Percentiles rank a stretch among this genome's conserved stretches.
Evolutionary conservation across 53 echinoderm and acorn worm genomes (phyloP).

Genomic region (Arbacia lixula): DNA sequence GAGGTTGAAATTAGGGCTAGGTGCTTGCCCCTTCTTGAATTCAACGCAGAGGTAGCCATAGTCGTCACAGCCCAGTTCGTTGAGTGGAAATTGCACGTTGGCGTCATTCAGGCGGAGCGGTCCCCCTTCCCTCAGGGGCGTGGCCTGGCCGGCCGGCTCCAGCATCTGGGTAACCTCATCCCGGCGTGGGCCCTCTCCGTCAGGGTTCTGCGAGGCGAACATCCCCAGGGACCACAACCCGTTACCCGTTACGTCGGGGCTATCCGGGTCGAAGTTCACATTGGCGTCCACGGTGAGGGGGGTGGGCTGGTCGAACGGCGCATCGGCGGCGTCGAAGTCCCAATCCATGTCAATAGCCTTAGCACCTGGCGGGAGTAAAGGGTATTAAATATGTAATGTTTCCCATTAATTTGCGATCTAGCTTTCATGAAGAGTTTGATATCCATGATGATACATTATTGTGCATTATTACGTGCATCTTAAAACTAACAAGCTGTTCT

Average conservation of each 20-base stretch:
- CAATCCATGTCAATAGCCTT: conserved; percentile 27
- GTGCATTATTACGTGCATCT: too few relatives aligned
- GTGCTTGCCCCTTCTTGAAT: conserved; percentile 76
- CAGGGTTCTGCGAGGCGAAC: conserved; percentile 66
- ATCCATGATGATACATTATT: too few relatives aligned
- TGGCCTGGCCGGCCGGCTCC: conserved; percentile 50
- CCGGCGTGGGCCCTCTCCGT: conserved; percentile 68
- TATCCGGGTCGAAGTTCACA: conserved; percentile 60
- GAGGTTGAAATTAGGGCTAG: conserved; percentile 77
- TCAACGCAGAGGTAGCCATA: conserved; percentile 81
- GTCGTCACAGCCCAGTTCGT: conserved; percentile 78
- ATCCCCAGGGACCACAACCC: conserved; percentile 82
- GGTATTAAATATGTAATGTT: too few relatives aligned
- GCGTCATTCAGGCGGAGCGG: conserved; percentile 66
- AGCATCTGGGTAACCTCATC: conserved; percentile 75
- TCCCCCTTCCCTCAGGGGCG: conserved; percentile 64
- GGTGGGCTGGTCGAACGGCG: conserved; percentile 55
- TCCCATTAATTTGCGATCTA: too few relatives aligned
- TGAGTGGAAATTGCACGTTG: conserved; percentile 56
- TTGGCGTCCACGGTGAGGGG: conserved; percentile 66
- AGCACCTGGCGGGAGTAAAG: conserved; percentile 26
- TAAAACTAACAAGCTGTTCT: too few relatives aligned
- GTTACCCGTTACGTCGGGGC: conserved; percentile 65
- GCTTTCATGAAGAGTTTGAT: too few relatives aligned
- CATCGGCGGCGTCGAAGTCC: conserved; percentile 12